A percentile compares a stretch with the other conserved stretches of the same genome.
Evolutionary conservation across 1,140 invertebrate species (phyloP).

Genomic region (Condylostylus longicornis): DNA sequence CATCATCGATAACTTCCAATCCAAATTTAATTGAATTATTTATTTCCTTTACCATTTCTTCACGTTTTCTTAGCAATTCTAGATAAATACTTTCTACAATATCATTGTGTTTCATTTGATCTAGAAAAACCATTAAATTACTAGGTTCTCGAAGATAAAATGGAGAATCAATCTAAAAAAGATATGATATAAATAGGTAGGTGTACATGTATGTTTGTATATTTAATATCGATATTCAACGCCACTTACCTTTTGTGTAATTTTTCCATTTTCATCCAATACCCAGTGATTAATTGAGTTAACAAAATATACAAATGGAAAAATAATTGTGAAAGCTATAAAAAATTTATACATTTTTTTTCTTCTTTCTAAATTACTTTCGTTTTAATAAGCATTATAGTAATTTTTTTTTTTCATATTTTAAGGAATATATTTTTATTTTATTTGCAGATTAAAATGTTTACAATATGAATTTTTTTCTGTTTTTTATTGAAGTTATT

Average conservation of each 20-base stretch:
- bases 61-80: slow-evolving; percentile 20
- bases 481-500: too few relatives aligned
- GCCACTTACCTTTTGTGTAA: slow-evolving; percentile 9
- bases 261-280: slow-evolving; percentile 22
- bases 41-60: slow-evolving; percentile 24
- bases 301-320: too few relatives aligned
- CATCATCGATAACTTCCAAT: slow-evolving; percentile 24
- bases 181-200: slow-evolving; percentile 2
- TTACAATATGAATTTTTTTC: too few relatives aligned
- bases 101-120: slow-evolving; percentile 49
- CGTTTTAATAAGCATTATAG: too few relatives aligned
- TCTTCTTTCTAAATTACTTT: too few relatives aligned
- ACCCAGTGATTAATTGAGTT: slow-evolving; percentile 20
- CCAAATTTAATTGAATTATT: slow-evolving; percentile 22
- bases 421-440: too few relatives aligned
- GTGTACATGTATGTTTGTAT: background rate
- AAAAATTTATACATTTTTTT: too few relatives aligned
- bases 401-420: too few relatives aligned
- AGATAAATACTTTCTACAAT: slow-evolving; percentile 22
- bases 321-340: too few relatives aligned
- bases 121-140: slow-evolving; percentile 63
- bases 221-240: background rate
- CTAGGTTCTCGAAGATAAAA: slow-evolving; percentile 63
- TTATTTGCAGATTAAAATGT: too few relatives aligned
- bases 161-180: slow-evolving; percentile 50